Evolutionary conservation across 2,888 invertebrate genomes (phyloP).

Genomic region (Anthoptus insignis): DNA sequence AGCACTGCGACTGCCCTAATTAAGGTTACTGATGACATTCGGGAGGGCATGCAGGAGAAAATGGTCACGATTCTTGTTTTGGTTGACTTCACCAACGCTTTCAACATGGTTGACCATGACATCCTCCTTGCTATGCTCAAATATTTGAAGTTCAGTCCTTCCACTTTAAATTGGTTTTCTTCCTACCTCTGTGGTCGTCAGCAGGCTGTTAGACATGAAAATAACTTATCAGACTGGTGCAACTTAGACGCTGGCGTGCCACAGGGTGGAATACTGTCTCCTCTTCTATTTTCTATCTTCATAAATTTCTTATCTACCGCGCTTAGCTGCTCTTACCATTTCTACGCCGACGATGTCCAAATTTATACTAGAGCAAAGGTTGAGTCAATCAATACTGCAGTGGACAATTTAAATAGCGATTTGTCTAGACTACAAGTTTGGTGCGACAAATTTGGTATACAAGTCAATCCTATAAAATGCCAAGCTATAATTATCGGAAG

Average conservation of each 20-base stretch:
- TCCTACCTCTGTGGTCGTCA: background rate
- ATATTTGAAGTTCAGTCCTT: too few relatives aligned
- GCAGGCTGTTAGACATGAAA: background rate
- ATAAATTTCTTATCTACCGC: slow-evolving; percentile 1
- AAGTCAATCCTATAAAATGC: background rate
- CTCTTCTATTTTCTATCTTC: slow-evolving; percentile 7
- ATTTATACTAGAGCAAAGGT: background rate
- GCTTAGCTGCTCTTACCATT: slow-evolving; percentile 1
- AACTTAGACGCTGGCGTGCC: background rate
- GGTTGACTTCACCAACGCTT: too few relatives aligned
- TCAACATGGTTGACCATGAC: too few relatives aligned
- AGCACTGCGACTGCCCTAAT: background rate
- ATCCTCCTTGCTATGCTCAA: too few relatives aligned
- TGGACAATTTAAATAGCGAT: background rate
- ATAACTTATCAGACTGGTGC: background rate
- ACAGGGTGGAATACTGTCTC: slow-evolving; percentile 13
- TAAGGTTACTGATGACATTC: too few relatives aligned
- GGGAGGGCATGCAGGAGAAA: background rate
- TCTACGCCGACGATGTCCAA: background rate
- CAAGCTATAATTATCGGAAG: too few relatives aligned
- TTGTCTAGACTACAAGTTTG: background rate
- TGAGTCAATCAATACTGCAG: background rate
- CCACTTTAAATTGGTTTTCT: too few relatives aligned
- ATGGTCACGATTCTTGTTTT: too few relatives aligned
- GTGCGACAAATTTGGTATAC: background rate